phyloP scores from a whole-genome alignment of 2,113 vertebrate genomes.

The Corythornis cristatus region DNA sequence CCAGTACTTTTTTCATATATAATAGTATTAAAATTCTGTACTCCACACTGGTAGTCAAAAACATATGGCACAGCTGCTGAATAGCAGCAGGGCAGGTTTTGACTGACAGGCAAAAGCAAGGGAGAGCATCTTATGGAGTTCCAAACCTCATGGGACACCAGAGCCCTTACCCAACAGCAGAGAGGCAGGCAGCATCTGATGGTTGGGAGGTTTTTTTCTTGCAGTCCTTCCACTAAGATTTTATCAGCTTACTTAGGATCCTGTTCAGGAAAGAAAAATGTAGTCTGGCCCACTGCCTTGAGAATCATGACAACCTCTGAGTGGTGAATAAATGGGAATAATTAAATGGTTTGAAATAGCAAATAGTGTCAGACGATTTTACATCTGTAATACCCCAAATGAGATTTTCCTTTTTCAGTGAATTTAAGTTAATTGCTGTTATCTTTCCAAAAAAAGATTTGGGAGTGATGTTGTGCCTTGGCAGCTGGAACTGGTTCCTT shows the following conservation, averaged over 20 bases:
- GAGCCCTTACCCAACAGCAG: background rate
- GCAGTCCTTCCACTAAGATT: background rate
- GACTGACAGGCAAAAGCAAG: background rate
- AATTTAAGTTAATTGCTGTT: background rate
- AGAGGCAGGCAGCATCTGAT: background rate
- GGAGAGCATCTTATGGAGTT: background rate
- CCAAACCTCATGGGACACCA: background rate
- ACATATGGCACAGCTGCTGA: background rate
- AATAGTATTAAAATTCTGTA: background rate
- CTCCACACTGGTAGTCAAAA: background rate
- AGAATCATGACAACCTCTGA: background rate
- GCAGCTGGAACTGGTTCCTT: constrained; percentile 72
- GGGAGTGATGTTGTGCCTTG: constrained; percentile 74
- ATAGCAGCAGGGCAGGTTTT: background rate
- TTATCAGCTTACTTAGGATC: background rate
- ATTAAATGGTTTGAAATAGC: background rate
- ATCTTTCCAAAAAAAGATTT: constrained; percentile 66
- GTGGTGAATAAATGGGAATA: background rate
- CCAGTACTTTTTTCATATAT: background rate
- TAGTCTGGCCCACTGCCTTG: background rate
- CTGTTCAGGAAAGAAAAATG: background rate
- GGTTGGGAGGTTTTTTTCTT: background rate
- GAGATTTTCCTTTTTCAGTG: background rate
- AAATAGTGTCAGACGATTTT: background rate
- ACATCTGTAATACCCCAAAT: background rate